Evolutionary conservation across 2,797 vertebrate species (phyloP).

Genomic region (Meriones psammophilus): DNA sequence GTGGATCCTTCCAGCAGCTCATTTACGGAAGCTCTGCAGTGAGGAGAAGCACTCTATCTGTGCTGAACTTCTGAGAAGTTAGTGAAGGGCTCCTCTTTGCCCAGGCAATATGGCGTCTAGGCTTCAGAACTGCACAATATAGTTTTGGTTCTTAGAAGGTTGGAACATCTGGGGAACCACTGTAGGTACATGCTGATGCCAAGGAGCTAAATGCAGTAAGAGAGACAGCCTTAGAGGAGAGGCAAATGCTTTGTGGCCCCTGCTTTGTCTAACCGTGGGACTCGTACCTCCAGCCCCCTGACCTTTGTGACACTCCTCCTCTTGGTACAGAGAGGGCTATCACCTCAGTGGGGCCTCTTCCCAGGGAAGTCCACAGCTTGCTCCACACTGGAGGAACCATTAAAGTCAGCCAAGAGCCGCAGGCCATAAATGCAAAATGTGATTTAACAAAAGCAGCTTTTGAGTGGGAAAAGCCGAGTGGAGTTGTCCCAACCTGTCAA

Average conservation of each 20-base stretch:
- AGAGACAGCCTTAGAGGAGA: background rate
- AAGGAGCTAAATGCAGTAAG: background rate
- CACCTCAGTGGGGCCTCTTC: conserved; percentile 57
- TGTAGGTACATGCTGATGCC: background rate
- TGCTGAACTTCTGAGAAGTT: background rate
- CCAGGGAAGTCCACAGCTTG: conserved; percentile 59
- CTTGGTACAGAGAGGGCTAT: background rate
- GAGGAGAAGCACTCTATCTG: background rate
- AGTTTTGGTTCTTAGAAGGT: conserved; percentile 1
- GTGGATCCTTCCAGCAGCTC: background rate
- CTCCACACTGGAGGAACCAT: conserved; percentile 40
- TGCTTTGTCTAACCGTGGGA: background rate
- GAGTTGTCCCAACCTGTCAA: conserved; percentile 84
- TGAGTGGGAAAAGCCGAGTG: conserved; percentile 82
- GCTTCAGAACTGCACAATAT: background rate
- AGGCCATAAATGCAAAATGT: conserved; percentile 84
- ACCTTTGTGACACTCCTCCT: background rate
- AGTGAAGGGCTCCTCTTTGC: background rate
- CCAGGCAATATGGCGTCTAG: background rate
- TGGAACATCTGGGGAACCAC: background rate
- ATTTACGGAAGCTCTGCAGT: background rate
- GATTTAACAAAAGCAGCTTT: conserved; percentile 85
- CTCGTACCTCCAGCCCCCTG: background rate
- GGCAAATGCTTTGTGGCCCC: background rate
- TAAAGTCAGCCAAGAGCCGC: conserved; percentile 75